Evolutionary conservation across 2,113 vertebrate species (phyloP), one percentile per base, ranked within the genome.

Genomic region (Pholis gunnellus): DNA sequence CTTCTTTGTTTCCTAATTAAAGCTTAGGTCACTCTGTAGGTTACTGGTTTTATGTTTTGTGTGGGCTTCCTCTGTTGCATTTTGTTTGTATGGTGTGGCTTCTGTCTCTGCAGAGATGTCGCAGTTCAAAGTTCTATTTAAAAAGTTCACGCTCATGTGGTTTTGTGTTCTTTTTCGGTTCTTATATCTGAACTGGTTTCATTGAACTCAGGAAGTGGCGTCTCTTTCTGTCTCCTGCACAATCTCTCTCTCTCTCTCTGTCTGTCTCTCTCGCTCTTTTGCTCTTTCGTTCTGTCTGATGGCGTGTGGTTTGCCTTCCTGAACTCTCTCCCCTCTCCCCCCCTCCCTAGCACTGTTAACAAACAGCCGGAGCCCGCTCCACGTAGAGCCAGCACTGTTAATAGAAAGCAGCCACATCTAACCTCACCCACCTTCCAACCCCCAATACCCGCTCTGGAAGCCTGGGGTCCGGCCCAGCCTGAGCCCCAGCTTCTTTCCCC

Each of bases 371-470:
- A 98, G 81, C 94, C 96, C 78, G 85, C 93, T 61, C 94, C 95
- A 52, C 97, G 97, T 96, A 96, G 97, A 94, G 86, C 95, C 93
- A 95, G 91, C 96, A 96, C 96, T 92, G 85, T 97, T 93, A 96
- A 84, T 96, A 97, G 96, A 96, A 99, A 99, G 95, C 98, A 98
- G 95, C 96, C 96, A 59, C 92, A 85, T 56, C 89, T 89, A 93
- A 93, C 94, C 88, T 96, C 96, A 81, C 97, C 97, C 2, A 95
- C 96, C 94, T 97, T 97, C 96, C 97, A 98, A 93, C 96, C 97
- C 9, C 95, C 96, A 56, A 95, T 97, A 79, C 96, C 97, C 67
- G 97, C 96, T 84, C 87, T 93, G 44, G 97, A 98, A 94, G 95
- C 93, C 72, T 82, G 80, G 84, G 89, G 75, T 89, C 36, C 88